Conservation (phyloP, 64 coral and sea anemone species). For the Hydrozoanthus tunicans region DNA sequence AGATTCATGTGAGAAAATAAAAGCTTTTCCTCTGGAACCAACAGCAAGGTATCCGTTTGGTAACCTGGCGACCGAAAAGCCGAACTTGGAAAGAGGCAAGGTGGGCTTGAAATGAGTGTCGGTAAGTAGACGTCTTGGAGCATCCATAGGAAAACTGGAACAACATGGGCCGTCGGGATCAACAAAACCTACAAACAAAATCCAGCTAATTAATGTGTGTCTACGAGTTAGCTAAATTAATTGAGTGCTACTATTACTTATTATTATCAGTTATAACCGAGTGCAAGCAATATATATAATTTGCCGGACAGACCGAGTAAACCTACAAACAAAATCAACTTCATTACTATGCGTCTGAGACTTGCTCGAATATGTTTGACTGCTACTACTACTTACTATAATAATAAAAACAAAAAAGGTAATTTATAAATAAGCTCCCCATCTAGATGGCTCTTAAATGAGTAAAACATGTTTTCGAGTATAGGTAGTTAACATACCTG, state of each 20-base stretch:
- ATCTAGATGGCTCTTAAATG: too few species aligned
- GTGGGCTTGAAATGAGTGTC: conserved; percentile 4
- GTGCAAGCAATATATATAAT: too few species aligned
- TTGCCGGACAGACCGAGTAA: too few species aligned
- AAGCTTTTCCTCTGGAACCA: background rate
- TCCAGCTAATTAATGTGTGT: background rate
- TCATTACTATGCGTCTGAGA: too few species aligned
- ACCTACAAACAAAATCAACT: too few species aligned
- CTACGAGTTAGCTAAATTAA: background rate
- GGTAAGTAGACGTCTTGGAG: background rate
- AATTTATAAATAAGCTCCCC: too few species aligned
- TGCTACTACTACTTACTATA: too few species aligned
- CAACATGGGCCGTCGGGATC: background rate
- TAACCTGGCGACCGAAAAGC: background rate
- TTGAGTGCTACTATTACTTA: too few species aligned
- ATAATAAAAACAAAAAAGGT: too few species aligned
- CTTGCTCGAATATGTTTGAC: too few species aligned
- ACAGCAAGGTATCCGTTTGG: background rate
- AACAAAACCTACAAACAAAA: conserved; percentile 17
- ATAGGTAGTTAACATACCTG: background rate
- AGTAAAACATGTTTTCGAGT: too few species aligned
- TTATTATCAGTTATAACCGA: too few species aligned
- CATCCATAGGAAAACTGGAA: background rate
- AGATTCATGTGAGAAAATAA: conserved; percentile 10
- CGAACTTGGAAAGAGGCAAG: background rate